Evolutionary conservation across 2,797 vertebrate species (phyloP).

Genomic region (Bryconaethiops microstoma): DNA sequence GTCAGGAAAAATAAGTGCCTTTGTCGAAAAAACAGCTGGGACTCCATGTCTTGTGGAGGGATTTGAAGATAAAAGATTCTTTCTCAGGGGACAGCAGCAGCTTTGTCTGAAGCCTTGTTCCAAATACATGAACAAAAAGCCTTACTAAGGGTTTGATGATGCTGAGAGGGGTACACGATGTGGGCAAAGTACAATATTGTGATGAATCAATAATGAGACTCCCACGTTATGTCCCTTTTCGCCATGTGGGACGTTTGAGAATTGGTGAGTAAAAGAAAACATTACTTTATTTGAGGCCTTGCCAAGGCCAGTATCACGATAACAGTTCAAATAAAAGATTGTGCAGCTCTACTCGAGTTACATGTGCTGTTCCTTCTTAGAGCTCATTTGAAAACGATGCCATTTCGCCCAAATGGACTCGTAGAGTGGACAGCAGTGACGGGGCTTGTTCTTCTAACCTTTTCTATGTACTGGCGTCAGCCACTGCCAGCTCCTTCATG

Average conservation of each 20-base stretch:
- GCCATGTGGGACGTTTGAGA: no score
- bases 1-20: constrained; percentile 37
- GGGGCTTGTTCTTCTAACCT: not conserved
- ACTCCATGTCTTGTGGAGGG: not conserved
- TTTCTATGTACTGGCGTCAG: not conserved
- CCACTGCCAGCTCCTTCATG: constrained; percentile 47
- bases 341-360: not conserved
- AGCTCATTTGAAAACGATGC: not conserved
- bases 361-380: not conserved
- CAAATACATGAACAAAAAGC: not conserved
- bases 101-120: constrained; percentile 1
- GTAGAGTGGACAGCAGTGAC: not conserved
- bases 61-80: not conserved
- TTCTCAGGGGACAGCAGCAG: constrained; percentile 19
- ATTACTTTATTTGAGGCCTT: not conserved
- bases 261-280: no score
- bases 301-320: not conserved
- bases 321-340: not conserved
- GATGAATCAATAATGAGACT: no score
- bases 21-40: constrained; percentile 4
- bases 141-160: no score
- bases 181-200: not conserved
- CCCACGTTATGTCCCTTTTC: no score
- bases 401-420: not conserved
- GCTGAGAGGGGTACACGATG: not conserved